A percentile compares a stretch with the other conserved stretches of the same genome.
phyloP scores from a whole-genome alignment of 1,140 invertebrate species.

The Microplitis mediator region DNA sequence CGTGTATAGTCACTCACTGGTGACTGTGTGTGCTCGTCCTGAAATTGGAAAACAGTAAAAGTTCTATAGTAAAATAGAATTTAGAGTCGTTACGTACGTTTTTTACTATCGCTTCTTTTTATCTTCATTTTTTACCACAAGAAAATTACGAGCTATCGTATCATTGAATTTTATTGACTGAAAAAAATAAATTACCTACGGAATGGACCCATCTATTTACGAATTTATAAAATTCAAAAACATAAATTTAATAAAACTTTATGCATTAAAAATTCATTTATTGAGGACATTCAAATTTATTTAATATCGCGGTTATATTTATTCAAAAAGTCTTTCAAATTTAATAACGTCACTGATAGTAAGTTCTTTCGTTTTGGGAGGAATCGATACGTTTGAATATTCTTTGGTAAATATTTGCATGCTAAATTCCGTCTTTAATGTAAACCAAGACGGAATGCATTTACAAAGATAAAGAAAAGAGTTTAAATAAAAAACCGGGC shows the following conservation, averaged over 20 bases:
- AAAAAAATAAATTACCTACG: neutral
- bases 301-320: too few species aligned
- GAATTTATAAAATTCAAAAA: too few species aligned
- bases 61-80: slow-evolving; percentile 34
- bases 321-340: too few species aligned
- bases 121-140: slow-evolving; percentile 11
- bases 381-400: too few species aligned
- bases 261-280: too few species aligned
- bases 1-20: neutral
- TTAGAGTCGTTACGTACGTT: slow-evolving; percentile 14
- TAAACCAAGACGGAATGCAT: neutral
- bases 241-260: too few species aligned
- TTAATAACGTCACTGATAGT: too few species aligned
- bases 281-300: too few species aligned
- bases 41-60: slow-evolving; percentile 37
- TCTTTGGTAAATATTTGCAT: too few species aligned
- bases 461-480: neutral
- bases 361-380: too few species aligned
- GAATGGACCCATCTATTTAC: too few species aligned
- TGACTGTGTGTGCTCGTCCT: slow-evolving; percentile 4
- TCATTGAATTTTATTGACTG: slow-evolving; percentile 33
- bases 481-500: neutral
- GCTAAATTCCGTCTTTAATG: neutral
- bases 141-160: slow-evolving; percentile 30
- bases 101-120: neutral